Evolutionary conservation across 2,113 vertebrate genomes (phyloP).

Genomic region (Eulemur macaco): DNA sequence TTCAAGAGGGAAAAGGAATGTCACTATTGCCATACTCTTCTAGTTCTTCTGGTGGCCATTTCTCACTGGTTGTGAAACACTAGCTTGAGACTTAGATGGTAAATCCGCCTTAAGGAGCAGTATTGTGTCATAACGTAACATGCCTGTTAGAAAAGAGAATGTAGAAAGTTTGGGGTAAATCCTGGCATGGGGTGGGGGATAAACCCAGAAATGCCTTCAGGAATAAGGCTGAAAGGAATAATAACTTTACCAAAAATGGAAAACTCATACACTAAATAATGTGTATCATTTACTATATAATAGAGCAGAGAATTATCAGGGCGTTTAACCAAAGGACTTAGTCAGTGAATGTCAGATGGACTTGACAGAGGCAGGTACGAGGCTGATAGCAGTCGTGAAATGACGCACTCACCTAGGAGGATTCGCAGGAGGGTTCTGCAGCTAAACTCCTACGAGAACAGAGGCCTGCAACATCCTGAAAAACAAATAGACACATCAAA

Average conservation of each 20-base stretch:
- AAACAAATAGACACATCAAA: neutral
- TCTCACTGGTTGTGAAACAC: neutral
- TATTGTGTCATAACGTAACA: neutral
- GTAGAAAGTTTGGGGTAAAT: neutral
- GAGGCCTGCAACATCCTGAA: neutral
- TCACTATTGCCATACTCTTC: neutral
- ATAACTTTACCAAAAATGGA: neutral
- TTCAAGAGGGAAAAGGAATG: neutral
- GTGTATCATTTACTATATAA: neutral
- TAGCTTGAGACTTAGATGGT: neutral
- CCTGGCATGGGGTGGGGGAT: neutral
- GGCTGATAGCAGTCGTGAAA: neutral
- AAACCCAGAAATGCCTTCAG: neutral
- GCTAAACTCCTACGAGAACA: neutral
- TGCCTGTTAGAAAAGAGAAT: neutral
- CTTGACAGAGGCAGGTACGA: neutral
- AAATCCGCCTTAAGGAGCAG: constrained; percentile 3
- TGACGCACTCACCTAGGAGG: neutral
- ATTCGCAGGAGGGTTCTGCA: neutral
- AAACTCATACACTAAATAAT: neutral
- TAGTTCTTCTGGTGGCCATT: neutral
- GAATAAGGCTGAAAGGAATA: neutral
- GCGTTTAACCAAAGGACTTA: neutral
- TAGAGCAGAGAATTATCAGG: neutral
- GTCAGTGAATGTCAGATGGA: neutral